These are phyloP conservation scores for Clarias fuscus DNA, from an alignment of 2,797 vertebrate species.

Conservation along the genomic window DNA sequence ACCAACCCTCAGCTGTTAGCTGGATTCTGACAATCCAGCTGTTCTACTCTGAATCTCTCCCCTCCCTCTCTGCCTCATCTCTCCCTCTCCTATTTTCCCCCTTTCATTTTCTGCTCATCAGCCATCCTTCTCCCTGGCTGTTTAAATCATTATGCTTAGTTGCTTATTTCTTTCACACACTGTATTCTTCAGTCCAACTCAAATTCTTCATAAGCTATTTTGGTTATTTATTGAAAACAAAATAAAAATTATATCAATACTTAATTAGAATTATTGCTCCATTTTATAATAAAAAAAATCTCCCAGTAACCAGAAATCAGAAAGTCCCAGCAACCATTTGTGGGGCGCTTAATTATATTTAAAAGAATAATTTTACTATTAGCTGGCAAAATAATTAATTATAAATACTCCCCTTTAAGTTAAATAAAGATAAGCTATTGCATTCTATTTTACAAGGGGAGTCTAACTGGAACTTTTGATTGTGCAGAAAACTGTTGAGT, in stretches of 20 bases:
- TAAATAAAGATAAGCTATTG: background rate
- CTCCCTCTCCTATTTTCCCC: background rate
- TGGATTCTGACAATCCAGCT: conserved; percentile 54
- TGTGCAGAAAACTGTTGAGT: no score
- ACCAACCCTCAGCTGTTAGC: conserved; percentile 47
- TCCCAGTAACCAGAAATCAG: background rate
- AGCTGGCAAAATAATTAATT: background rate
- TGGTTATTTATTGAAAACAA: background rate
- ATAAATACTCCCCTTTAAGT: background rate
- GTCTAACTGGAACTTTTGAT: no score
- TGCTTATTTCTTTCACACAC: background rate
- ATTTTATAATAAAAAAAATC: background rate
- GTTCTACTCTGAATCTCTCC: conserved; percentile 45
- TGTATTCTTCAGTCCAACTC: background rate
- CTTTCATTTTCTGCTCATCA: background rate
- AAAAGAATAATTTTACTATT: background rate
- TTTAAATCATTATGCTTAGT: conserved; percentile 1
- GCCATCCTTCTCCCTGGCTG: background rate
- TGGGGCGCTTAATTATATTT: background rate
- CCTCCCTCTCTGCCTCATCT: conserved; percentile 25
- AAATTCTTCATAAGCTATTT: background rate
- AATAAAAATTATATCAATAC: background rate
- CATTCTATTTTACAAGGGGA: background rate
- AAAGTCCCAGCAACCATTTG: no score
- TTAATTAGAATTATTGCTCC: background rate